Evolutionary conservation across 92 coral and sea anemone species (phyloP), one percentile per base, ranked within the genome.

Genomic region (Meandrina meandrites): DNA sequence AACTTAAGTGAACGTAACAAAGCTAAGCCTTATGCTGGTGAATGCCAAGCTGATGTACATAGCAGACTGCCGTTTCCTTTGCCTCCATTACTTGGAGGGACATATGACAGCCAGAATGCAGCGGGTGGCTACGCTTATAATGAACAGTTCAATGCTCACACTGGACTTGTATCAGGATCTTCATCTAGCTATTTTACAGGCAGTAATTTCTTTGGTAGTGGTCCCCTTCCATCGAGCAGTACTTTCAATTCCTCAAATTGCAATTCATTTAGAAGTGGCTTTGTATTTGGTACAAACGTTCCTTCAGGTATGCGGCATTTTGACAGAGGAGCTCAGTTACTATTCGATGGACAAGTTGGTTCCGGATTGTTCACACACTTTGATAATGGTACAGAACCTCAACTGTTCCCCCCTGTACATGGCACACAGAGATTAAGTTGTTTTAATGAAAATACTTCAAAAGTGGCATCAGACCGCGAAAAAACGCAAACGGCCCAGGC

Each of bases 1-100:
- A 68, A 35, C 27, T 19, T 22, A 14, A 35, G 79, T n/a, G n/a
- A 35, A 13, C 30, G 40, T 51, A 19, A 54, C 35, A 54, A 24
- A n/a, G 87, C 31, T 17, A 72, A 60, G 57, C 45, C 56, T 3
- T 73, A 73, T 37, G n/a, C n/a, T 15, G 73, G 87, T 0, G 87
- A 51, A 47, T 83, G 51, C 17, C 79, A 83, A 45, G 86, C 67
- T 11, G 64, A 70, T 34, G 47, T 53, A 8, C 36, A 15, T n/a
- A 17, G 22, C 18, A 12, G 80, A 74, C 34, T 3, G 5, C 50
- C 8, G 18, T 22, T n/a, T 51, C 31, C 68, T 4, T n/a, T 37
- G 13, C 17, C 19, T 21, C 7, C 14, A 12, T 14, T 50, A 35
- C 1, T 56, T 28, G 28, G 80, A 9, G n/a, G 56, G 19, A 45